These are phyloP conservation scores for Volucella inflata DNA, from an alignment of 2,888 invertebrate genomes.

Conservation along the genomic window DNA sequence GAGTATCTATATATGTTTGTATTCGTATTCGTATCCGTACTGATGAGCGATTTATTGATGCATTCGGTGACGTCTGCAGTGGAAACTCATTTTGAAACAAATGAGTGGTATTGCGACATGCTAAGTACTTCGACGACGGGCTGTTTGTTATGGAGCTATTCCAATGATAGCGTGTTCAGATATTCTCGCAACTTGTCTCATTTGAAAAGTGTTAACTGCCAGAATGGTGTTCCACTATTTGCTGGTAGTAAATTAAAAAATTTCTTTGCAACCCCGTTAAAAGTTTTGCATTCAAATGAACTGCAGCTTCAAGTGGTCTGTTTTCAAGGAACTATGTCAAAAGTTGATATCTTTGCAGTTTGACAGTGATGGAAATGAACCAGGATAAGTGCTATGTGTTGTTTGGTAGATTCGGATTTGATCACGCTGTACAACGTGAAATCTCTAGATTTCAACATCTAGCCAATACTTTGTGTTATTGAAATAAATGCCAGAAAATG, in stretches of 20 bases:
- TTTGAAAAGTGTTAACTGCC: constrained; percentile 49
- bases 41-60: constrained; percentile 72
- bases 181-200: constrained; percentile 66
- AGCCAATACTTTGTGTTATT: no score
- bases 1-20: neutral
- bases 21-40: neutral
- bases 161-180: constrained; percentile 14
- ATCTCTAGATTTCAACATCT: no score
- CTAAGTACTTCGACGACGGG: constrained; percentile 48
- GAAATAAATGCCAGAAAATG: no score
- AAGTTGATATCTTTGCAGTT: no score
- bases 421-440: no score
- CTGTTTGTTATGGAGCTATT: constrained; percentile 34
- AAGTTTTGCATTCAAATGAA: no score
- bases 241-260: constrained; percentile 33
- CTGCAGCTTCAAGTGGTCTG: no score
- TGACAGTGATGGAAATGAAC: no score
- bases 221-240: constrained; percentile 19
- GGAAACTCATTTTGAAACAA: constrained; percentile 68
- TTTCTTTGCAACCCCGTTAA: no score
- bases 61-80: constrained; percentile 1
- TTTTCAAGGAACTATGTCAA: no score
- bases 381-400: no score
- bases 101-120: constrained; percentile 64
- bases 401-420: no score